These are phyloP conservation scores for Morus bassanus DNA, from an alignment of 2,797 vertebrate genomes.

Conservation along the genomic window DNA sequence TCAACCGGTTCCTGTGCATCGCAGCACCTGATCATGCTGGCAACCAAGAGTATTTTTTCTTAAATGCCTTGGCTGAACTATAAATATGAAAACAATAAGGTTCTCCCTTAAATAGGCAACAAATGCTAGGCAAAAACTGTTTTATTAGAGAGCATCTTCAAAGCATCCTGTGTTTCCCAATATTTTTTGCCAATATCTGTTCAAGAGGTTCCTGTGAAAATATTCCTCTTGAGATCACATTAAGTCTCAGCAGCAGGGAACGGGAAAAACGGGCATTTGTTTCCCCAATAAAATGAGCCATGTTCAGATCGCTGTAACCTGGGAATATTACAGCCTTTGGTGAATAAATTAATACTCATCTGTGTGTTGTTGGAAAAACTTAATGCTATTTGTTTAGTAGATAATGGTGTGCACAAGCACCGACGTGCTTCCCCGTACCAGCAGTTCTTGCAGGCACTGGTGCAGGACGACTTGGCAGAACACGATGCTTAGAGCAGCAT, in stretches of 20 bases:
- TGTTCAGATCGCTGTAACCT: not conserved
- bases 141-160: not conserved
- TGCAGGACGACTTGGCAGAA: not conserved
- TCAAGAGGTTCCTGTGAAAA: not conserved
- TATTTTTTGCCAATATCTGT: not conserved
- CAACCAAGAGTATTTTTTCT: not conserved
- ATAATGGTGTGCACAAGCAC: rapidly evolving
- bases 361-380: not conserved
- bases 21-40: not conserved
- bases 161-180: not conserved
- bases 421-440: not conserved
- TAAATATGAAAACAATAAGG: not conserved
- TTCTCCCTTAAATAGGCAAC: not conserved
- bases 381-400: not conserved
- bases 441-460: not conserved
- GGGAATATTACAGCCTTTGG: not conserved
- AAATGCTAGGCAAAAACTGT: not conserved
- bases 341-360: not conserved
- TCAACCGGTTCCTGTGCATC: not conserved
- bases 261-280: rapidly evolving
- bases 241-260: not conserved
- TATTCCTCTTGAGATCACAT: not conserved
- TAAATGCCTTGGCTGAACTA: not conserved
- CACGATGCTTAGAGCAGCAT: not conserved
- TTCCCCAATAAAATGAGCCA: not conserved